Percentiles rank a stretch among this genome's conserved stretches.
phyloP scores from a whole-genome alignment of 2,888 invertebrate genomes.

The Agrotis puta region DNA sequence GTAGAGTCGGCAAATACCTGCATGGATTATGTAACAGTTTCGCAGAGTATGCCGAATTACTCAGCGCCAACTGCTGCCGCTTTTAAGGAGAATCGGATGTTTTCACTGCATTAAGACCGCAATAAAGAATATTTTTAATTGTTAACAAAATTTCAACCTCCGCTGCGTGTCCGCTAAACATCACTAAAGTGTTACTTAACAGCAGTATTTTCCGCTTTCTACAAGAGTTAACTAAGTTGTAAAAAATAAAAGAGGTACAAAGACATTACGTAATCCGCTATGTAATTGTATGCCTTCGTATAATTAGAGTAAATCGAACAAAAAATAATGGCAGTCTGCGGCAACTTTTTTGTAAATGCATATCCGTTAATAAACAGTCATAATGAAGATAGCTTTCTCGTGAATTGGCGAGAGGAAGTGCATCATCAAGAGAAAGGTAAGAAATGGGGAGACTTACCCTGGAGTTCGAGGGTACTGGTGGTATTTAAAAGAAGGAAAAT shows the following conservation, averaged over 20 bases:
- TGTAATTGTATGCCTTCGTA: not conserved
- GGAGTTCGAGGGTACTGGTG: too few relatives aligned
- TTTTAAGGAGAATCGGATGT: conserved; percentile 58
- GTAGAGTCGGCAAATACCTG: conserved; percentile 79
- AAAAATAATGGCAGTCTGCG: not conserved
- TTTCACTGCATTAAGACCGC: conserved; percentile 60
- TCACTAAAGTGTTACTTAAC: conserved; percentile 58
- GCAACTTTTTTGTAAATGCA: conserved; percentile 8
- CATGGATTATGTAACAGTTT: conserved; percentile 85
- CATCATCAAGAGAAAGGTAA: too few relatives aligned
- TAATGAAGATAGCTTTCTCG: not conserved
- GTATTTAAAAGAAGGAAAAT: not conserved
- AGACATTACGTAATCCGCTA: conserved; percentile 23
- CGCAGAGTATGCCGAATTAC: conserved; percentile 87
- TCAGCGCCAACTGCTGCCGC: conserved; percentile 70
- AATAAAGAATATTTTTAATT: conserved; percentile 53
- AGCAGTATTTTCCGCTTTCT: conserved; percentile 64
- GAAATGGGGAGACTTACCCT: too few relatives aligned
- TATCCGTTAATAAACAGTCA: not conserved
- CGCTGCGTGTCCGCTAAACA: conserved; percentile 50
- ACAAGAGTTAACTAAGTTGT: conserved; percentile 30
- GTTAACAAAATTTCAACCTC: conserved; percentile 41
- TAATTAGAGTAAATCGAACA: conserved; percentile 19
- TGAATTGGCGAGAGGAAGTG: too few relatives aligned
- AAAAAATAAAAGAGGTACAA: conserved; percentile 32